phyloP scores from a whole-genome alignment of 2,113 vertebrate genomes.

The Eptatretus burgeri region DNA sequence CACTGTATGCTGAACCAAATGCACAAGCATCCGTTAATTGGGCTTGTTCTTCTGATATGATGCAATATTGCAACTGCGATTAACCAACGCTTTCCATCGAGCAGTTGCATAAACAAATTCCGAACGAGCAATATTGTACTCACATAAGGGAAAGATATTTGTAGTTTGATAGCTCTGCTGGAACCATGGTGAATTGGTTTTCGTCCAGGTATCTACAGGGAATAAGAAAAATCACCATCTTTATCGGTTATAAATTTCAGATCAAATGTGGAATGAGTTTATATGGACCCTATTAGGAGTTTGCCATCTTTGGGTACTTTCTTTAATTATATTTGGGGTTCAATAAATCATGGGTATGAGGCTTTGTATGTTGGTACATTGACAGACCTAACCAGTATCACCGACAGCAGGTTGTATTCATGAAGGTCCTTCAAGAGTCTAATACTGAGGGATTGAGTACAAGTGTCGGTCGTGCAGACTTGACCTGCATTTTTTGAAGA shows the following conservation, averaged over 20 bases:
- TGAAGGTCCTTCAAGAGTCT: too few relatives aligned
- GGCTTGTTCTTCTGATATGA: too few relatives aligned
- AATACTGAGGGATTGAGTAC: too few relatives aligned
- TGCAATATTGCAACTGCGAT: too few relatives aligned
- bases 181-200: constrained; percentile 56
- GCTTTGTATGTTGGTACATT: neutral
- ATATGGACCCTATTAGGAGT: neutral
- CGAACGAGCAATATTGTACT: constrained; percentile 15
- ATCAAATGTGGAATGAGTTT: neutral
- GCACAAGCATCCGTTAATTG: too few relatives aligned
- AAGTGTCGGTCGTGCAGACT: too few relatives aligned
- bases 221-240: constrained; percentile 12
- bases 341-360: neutral
- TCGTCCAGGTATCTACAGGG: constrained; percentile 71
- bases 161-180: constrained; percentile 43
- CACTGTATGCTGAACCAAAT: too few relatives aligned
- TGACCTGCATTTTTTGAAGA: too few relatives aligned
- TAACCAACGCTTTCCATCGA: too few relatives aligned
- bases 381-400: too few relatives aligned
- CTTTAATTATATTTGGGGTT: neutral
- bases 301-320: neutral
- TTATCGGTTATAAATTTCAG: neutral
- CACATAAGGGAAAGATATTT: constrained; percentile 52
- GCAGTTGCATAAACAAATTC: too few relatives aligned
- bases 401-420: too few relatives aligned